A percentile compares a stretch with the other conserved stretches of the same genome.
Conservation (phyloP, 2,113 vertebrate species). For the Atherinomorus stipes region DNA sequence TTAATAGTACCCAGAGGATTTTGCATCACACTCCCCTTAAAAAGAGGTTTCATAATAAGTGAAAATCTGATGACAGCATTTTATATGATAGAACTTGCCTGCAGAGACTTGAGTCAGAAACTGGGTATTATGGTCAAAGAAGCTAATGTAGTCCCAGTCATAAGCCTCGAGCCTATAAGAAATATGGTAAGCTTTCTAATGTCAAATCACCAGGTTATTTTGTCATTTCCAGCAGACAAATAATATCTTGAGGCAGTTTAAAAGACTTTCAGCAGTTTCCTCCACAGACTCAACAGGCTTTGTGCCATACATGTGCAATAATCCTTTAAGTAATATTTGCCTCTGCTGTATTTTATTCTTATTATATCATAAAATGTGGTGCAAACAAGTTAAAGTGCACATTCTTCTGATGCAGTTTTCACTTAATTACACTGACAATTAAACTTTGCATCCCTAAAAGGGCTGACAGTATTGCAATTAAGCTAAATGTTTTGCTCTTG, state of each 20-base stretch:
- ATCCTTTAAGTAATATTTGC: too few relatives aligned
- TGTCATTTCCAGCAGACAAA: neutral
- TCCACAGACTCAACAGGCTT: neutral
- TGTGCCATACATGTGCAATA: neutral
- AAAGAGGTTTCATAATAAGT: neutral
- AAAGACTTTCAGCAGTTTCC: neutral
- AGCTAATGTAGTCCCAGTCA: conserved; percentile 1
- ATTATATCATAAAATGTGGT: too few relatives aligned
- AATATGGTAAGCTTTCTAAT: conserved; percentile 8
- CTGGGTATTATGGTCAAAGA: neutral
- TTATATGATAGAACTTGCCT: neutral
- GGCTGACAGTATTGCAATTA: neutral
- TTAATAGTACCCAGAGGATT: neutral
- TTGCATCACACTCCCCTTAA: neutral
- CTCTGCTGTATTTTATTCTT: too few relatives aligned
- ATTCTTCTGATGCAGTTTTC: neutral
- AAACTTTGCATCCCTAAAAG: neutral
- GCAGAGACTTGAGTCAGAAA: neutral
- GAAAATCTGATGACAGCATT: neutral
- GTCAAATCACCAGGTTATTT: neutral
- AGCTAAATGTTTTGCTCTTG: neutral
- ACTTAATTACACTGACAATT: neutral
- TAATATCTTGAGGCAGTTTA: neutral
- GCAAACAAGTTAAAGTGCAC: too few relatives aligned
- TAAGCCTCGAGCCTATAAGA: conserved; percentile 6